Evolutionary conservation across 2,113 vertebrate species (phyloP).

Genomic region (Grallaria varia): DNA sequence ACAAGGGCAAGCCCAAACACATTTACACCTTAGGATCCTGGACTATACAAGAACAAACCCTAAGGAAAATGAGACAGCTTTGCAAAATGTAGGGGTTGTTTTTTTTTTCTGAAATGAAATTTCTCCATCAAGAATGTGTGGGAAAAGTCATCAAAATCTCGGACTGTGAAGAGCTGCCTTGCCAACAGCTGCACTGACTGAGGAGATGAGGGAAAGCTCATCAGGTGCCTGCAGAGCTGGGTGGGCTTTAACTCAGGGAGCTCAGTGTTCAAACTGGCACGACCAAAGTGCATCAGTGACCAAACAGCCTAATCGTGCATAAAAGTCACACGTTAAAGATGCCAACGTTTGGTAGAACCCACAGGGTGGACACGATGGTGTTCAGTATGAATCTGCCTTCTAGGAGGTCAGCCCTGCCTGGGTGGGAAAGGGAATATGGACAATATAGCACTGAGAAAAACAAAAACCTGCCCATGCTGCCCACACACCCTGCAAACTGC

Average conservation of each 20-base stretch:
- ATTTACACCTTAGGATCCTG: neutral
- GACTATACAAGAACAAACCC: neutral
- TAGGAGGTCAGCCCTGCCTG: neutral
- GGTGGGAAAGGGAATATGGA: neutral
- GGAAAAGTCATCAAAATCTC: neutral
- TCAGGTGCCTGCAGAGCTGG: neutral
- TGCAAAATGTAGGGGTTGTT: neutral
- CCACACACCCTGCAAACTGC: neutral
- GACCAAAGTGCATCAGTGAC: neutral
- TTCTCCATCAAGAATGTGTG: neutral
- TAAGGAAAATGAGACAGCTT: neutral
- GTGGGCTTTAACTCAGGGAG: neutral
- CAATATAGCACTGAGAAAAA: accelerated
- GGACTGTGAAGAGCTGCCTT: neutral
- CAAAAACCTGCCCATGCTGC: neutral
- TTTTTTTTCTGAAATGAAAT: neutral
- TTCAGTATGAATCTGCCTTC: neutral
- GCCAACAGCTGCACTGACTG: neutral
- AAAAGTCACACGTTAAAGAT: neutral
- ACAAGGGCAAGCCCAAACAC: neutral
- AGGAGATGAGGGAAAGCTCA: neutral
- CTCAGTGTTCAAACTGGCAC: neutral
- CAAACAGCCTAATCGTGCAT: neutral
- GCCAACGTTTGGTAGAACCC: neutral
- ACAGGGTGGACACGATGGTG: accelerated